phyloP scores from a whole-genome alignment of 2,888 invertebrate genomes.

The Flabesymbios commensalis region DNA sequence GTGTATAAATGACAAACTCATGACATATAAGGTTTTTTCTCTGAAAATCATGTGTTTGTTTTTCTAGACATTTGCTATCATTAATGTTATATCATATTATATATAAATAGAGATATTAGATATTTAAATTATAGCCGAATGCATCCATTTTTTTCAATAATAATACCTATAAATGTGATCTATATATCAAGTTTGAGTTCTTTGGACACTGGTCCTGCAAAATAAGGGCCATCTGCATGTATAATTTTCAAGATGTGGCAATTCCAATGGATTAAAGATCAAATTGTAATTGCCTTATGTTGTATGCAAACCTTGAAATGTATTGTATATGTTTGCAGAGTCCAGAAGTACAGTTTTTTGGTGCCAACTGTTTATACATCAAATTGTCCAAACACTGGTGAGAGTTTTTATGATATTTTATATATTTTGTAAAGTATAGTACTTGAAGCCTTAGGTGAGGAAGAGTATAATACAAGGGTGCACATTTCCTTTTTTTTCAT shows the following conservation, averaged over 20 bases:
- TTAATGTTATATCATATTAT: too few relatives aligned
- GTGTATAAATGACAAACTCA: too few relatives aligned
- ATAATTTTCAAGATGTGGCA: background rate
- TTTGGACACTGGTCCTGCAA: background rate
- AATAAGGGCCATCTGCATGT: background rate
- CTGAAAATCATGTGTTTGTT: too few relatives aligned
- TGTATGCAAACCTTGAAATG: background rate
- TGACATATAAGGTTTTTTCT: too few relatives aligned
- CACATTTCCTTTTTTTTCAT: too few relatives aligned
- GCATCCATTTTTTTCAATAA: too few relatives aligned
- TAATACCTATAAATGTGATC: background rate
- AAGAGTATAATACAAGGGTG: too few relatives aligned
- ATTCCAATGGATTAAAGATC: background rate
- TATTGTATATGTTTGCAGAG: slow-evolving; percentile 66
- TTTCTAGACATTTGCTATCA: too few relatives aligned
- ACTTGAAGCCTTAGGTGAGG: too few relatives aligned
- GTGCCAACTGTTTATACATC: slow-evolving; percentile 84
- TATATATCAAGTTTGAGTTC: background rate
- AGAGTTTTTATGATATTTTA: slow-evolving; percentile 3
- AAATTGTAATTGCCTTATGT: background rate
- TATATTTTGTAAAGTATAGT: background rate
- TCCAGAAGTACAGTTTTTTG: slow-evolving; percentile 91
- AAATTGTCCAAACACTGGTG: slow-evolving; percentile 83
- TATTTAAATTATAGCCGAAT: too few relatives aligned
- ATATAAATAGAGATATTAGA: too few relatives aligned